Conservation (phyloP, 2,888 invertebrate species). For the Megamerina dolium region DNA sequence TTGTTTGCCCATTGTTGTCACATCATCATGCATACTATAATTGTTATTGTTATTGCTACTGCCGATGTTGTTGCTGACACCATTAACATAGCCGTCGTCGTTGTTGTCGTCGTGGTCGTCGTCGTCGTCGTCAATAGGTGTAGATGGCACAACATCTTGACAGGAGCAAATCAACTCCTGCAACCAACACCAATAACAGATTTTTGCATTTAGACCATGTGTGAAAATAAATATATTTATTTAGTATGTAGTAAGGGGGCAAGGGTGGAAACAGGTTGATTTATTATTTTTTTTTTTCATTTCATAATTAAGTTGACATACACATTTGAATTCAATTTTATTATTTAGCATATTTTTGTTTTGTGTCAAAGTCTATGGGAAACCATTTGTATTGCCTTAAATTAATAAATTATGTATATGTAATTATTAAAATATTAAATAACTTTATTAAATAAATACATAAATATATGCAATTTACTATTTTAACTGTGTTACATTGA, state of each 20-base stretch:
- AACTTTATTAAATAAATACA: too few species aligned
- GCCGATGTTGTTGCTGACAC: constrained; percentile 11
- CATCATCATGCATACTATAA: constrained; percentile 4
- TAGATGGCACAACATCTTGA: constrained; percentile 54
- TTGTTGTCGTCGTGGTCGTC: constrained; percentile 27
- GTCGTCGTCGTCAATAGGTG: constrained; percentile 34
- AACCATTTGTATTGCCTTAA: too few species aligned
- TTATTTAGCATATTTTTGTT: too few species aligned
- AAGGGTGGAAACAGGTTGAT: constrained; percentile 8
- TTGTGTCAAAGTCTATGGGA: too few species aligned
- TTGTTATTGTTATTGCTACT: constrained; percentile 15
- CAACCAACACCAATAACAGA: constrained; percentile 56
- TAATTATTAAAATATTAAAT: too few species aligned
- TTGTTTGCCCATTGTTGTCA: neutral
- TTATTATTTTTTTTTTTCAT: too few species aligned
- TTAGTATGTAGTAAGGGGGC: constrained; percentile 12
- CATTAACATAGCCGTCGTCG: constrained; percentile 17
- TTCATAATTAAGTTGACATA: too few species aligned
- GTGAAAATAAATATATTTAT: constrained; percentile 15
- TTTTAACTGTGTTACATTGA: too few species aligned
- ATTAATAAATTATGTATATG: too few species aligned
- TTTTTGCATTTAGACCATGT: constrained; percentile 38
- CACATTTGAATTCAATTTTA: too few species aligned
- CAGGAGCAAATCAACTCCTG: constrained; percentile 63
- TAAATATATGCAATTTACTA: too few species aligned